These are phyloP conservation scores for Cenopis cana DNA, from an alignment of 2,888 invertebrate species.

Conservation along the genomic window DNA sequence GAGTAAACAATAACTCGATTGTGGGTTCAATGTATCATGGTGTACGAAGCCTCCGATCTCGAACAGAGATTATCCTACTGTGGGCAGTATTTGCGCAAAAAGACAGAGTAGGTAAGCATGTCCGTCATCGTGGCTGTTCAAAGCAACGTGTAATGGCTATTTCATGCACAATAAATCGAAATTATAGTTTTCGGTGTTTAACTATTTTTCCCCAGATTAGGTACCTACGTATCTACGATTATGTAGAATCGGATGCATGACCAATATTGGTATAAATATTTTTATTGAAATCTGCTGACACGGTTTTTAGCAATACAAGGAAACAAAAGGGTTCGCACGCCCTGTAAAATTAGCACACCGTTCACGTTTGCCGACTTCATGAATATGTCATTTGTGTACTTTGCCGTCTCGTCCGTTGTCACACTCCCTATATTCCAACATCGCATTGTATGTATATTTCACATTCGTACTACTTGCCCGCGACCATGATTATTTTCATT, in stretches of 20 bases:
- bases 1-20: constrained; percentile 26
- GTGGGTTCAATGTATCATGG: background rate
- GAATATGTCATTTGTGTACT: constrained; percentile 50
- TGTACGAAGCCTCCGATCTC: background rate
- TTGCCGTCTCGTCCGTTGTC: constrained; percentile 50
- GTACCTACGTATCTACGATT: too few relatives aligned
- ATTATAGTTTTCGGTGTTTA: too few relatives aligned
- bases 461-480: constrained; percentile 46
- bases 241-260: too few relatives aligned
- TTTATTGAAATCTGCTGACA: constrained; percentile 9
- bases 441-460: constrained; percentile 53
- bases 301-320: background rate
- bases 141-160: background rate
- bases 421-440: constrained; percentile 57
- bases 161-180: too few relatives aligned
- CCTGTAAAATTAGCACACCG: constrained; percentile 37
- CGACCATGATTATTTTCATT: too few relatives aligned
- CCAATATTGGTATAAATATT: background rate
- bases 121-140: background rate
- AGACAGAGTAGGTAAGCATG: background rate
- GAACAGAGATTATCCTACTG: background rate
- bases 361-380: constrained; percentile 37
- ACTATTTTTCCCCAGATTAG: too few relatives aligned
- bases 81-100: background rate
- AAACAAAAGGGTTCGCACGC: constrained; percentile 26